These are phyloP conservation scores for Sinotaia quadrata DNA, from an alignment of 2,888 invertebrate genomes.

Conservation along the genomic window DNA sequence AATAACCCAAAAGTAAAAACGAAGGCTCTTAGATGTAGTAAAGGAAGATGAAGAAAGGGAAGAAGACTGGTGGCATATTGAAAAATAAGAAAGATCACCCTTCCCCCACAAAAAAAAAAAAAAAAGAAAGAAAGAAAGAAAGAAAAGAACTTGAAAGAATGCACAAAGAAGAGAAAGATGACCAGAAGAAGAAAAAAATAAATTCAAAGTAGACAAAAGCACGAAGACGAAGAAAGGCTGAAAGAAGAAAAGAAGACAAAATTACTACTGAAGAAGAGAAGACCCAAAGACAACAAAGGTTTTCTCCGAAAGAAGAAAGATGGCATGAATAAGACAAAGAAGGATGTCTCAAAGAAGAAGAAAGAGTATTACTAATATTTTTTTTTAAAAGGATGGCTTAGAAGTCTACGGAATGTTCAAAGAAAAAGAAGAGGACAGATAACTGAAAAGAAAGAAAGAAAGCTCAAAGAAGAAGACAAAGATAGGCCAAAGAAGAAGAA, in stretches of 20 bases:
- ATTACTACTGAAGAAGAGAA: too few relatives aligned
- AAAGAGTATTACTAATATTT: too few relatives aligned
- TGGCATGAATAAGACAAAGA: background rate
- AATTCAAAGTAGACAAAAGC: background rate
- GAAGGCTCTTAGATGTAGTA: too few relatives aligned
- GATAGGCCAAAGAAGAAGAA: too few relatives aligned
- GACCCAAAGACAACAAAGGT: too few relatives aligned
- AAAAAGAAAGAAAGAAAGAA: slow-evolving; percentile 10
- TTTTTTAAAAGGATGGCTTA: background rate
- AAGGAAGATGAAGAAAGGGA: too few relatives aligned
- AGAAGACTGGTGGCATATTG: too few relatives aligned
- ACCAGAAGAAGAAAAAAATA: background rate
- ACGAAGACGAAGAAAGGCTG: background rate
- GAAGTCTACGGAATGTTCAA: background rate
- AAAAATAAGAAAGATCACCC: background rate
- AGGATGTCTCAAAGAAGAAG: too few relatives aligned
- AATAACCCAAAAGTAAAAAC: too few relatives aligned
- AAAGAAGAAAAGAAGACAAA: slow-evolving; percentile 4
- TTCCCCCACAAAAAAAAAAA: background rate
- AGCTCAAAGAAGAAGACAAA: too few relatives aligned
- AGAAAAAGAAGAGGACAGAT: too few relatives aligned
- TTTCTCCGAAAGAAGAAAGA: background rate
- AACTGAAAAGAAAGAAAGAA: too few relatives aligned
- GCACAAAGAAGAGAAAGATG: background rate
- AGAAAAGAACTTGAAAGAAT: background rate